Evolutionary conservation across 2,797 vertebrate genomes (phyloP).

Genomic region (Luscinia megarhynchos): DNA sequence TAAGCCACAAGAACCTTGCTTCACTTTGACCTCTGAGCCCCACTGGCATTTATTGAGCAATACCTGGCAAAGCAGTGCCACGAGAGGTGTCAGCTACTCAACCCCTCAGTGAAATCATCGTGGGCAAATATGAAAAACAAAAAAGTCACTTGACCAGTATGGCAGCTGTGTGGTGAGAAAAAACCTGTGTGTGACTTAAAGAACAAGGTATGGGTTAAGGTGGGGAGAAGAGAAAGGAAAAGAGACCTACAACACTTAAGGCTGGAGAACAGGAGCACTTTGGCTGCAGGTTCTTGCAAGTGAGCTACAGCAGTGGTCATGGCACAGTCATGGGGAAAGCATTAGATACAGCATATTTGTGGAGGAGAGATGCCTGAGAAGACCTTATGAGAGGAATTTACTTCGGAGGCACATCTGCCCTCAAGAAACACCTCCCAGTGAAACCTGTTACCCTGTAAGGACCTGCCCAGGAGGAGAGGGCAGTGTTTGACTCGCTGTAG

Average conservation of each 20-base stretch:
- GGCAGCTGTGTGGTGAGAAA: background rate
- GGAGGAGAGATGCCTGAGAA: background rate
- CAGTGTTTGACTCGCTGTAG: background rate
- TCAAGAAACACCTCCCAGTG: background rate
- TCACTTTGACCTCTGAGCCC: background rate
- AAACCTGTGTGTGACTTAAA: background rate
- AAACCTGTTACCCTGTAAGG: background rate
- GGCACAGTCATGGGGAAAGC: background rate
- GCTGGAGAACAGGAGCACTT: background rate
- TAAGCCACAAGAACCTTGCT: slow-evolving; percentile 6
- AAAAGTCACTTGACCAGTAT: background rate
- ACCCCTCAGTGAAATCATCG: background rate
- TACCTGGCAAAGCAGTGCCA: slow-evolving; percentile 7
- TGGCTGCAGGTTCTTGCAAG: background rate
- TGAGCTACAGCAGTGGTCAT: background rate
- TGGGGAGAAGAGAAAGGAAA: background rate
- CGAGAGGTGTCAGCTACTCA: slow-evolving; percentile 4
- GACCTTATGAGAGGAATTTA: background rate
- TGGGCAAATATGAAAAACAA: background rate
- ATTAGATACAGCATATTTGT: background rate
- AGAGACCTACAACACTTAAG: background rate
- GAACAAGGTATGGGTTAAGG: background rate
- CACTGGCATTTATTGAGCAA: slow-evolving; percentile 57
- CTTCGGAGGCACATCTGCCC: background rate
- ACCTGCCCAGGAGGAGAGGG: background rate